These are phyloP conservation scores for Neoitamus cyanurus DNA, from an alignment of 2,888 invertebrate genomes.

Conservation along the genomic window DNA sequence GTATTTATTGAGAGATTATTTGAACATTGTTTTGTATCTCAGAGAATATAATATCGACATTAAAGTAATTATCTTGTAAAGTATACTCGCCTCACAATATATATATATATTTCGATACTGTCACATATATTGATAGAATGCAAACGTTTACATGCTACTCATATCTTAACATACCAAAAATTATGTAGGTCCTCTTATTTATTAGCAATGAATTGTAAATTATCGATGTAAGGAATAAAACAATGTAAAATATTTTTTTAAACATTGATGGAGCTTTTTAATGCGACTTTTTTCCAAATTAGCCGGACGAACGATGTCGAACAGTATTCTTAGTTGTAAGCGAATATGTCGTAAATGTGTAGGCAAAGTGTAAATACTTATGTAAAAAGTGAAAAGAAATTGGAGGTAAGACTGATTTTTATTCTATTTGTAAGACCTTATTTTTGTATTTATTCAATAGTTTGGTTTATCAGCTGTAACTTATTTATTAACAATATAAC, in stretches of 20 bases:
- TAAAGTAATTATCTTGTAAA: conserved; percentile 1
- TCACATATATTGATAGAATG: not conserved
- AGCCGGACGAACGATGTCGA: not conserved
- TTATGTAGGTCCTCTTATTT: conserved; percentile 18
- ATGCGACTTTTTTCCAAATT: conserved; percentile 31
- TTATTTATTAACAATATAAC: conserved; percentile 36
- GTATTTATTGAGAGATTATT: not conserved
- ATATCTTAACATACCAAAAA: conserved; percentile 32
- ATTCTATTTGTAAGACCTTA: conserved; percentile 52
- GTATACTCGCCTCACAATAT: conserved; percentile 38
- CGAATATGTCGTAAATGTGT: not conserved
- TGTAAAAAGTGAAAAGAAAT: conserved; percentile 52
- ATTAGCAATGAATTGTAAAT: conserved; percentile 37
- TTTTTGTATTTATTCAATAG: conserved; percentile 51
- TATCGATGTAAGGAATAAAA: conserved; percentile 31
- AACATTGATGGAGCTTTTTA: not conserved
- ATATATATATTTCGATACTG: conserved; percentile 19
- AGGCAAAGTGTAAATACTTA: conserved; percentile 44
- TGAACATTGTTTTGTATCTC: not conserved
- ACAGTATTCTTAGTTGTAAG: conserved; percentile 1
- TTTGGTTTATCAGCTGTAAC: conserved; percentile 34
- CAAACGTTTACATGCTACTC: not conserved
- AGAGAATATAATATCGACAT: not conserved
- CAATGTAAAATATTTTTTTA: conserved; percentile 43
- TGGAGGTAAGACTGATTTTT: conserved; percentile 57